A percentile compares a stretch with the other conserved stretches of the same genome.
Conservation (phyloP, 2,888 invertebrate species). For the Oscheius onirici region DNA sequence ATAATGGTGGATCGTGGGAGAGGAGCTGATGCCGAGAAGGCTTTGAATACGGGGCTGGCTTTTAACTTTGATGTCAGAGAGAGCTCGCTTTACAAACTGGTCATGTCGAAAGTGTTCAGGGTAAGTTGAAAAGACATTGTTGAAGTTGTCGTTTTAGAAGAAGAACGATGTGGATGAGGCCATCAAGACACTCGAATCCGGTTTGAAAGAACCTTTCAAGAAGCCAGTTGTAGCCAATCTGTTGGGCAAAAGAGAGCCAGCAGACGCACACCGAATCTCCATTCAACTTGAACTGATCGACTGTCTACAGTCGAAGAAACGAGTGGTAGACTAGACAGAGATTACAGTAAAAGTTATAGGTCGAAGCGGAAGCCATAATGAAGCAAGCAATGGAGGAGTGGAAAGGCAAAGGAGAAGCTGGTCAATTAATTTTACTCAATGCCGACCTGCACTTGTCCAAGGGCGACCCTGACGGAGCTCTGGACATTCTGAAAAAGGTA, state of each 20-base stretch:
- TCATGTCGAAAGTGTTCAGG: conserved; percentile 85
- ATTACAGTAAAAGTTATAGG: background rate
- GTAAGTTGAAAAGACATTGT: conserved; percentile 73
- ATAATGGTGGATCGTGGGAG: conserved; percentile 61
- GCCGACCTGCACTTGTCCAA: conserved; percentile 85
- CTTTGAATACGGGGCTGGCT: conserved; percentile 79
- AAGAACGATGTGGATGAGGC: conserved; percentile 48
- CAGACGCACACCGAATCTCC: conserved; percentile 81
- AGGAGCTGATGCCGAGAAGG: conserved; percentile 52
- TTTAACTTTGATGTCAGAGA: conserved; percentile 92
- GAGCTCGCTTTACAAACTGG: conserved; percentile 87
- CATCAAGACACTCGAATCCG: conserved; percentile 44
- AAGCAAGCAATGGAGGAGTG: conserved; percentile 77
- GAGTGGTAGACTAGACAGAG: conserved; percentile 47
- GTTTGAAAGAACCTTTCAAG: conserved; percentile 43
- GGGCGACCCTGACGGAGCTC: conserved; percentile 84
- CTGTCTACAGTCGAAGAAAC: conserved; percentile 74
- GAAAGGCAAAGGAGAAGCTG: conserved; percentile 85
- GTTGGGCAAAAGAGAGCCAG: conserved; percentile 47
- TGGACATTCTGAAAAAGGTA: conserved; percentile 78
- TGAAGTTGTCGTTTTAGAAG: conserved; percentile 32
- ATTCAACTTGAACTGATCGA: conserved; percentile 85
- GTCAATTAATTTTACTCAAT: conserved; percentile 84
- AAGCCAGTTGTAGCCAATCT: conserved; percentile 38
- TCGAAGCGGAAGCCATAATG: conserved; percentile 84